A percentile compares a stretch with the other conserved stretches of the same genome.
phyloP scores from a whole-genome alignment of 2,797 vertebrate genomes.

The Rhabdomys pumilio region DNA sequence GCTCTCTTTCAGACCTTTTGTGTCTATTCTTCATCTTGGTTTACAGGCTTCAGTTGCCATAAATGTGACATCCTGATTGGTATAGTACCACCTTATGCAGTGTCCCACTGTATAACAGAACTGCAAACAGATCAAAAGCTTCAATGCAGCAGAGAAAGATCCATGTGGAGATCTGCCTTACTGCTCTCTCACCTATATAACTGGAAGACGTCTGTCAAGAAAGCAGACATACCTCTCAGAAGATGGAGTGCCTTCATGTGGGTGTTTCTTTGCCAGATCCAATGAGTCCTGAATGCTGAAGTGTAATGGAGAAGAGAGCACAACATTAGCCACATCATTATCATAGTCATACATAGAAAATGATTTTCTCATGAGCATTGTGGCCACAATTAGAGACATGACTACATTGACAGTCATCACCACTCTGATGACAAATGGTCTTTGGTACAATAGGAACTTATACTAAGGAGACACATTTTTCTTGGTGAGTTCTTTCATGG shows the following conservation, averaged over 20 bases:
- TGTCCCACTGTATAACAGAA: neutral
- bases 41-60: conserved; percentile 3
- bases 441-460: neutral
- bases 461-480: neutral
- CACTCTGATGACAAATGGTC: neutral
- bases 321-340: neutral
- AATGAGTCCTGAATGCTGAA: neutral
- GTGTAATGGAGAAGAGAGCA: neutral
- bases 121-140: neutral
- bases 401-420: neutral
- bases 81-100: neutral
- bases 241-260: neutral
- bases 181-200: neutral
- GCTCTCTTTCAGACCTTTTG: neutral
- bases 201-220: neutral
- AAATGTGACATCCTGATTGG: neutral
- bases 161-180: neutral
- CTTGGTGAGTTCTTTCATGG: neutral
- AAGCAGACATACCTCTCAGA: conserved; percentile 64
- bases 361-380: neutral
- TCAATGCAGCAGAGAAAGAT: neutral
- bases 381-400: neutral
- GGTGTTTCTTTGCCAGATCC: neutral
- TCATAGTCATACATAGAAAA: neutral
- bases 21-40: neutral